Evolutionary conservation across 2,797 vertebrate species (phyloP).

Genomic region (Xerus rutilus): DNA sequence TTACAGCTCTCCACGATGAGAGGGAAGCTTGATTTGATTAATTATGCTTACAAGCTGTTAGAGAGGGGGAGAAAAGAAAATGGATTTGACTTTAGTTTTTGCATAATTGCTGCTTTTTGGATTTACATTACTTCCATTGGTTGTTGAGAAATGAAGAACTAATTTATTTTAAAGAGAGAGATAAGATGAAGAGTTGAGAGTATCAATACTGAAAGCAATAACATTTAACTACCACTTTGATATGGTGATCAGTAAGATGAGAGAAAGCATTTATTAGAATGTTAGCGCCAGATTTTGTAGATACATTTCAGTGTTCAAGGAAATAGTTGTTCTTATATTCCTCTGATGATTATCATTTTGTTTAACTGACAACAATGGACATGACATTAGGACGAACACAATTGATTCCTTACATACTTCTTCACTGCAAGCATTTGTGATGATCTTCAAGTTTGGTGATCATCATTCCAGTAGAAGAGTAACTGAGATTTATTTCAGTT

Average conservation of each 20-base stretch:
- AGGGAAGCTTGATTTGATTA: slow-evolving; percentile 88
- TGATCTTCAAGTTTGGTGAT: slow-evolving; percentile 18
- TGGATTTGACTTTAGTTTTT: slow-evolving; percentile 84
- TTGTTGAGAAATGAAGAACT: slow-evolving; percentile 81
- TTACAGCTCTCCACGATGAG: slow-evolving; percentile 84
- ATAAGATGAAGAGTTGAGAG: slow-evolving; percentile 85
- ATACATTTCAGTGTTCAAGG: slow-evolving; percentile 46
- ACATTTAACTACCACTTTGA: slow-evolving; percentile 77
- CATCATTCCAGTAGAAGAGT: background rate
- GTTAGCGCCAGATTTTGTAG: background rate
- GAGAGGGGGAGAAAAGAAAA: slow-evolving; percentile 80
- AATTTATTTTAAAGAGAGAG: slow-evolving; percentile 87
- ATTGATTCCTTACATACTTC: background rate
- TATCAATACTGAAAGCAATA: slow-evolving; percentile 84
- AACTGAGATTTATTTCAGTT: slow-evolving; percentile 58
- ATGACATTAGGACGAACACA: slow-evolving; percentile 20
- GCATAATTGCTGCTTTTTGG: slow-evolving; percentile 87
- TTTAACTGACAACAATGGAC: slow-evolving; percentile 28
- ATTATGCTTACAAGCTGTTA: slow-evolving; percentile 86
- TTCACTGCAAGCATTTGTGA: slow-evolving; percentile 58
- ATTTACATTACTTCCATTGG: slow-evolving; percentile 79
- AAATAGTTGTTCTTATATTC: slow-evolving; percentile 61
- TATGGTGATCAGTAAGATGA: slow-evolving; percentile 74
- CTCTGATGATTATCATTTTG: slow-evolving; percentile 61
- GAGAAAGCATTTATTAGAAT: slow-evolving; percentile 69